phyloP scores from a whole-genome alignment of 2,888 invertebrate species.

The Xylota segnis region DNA sequence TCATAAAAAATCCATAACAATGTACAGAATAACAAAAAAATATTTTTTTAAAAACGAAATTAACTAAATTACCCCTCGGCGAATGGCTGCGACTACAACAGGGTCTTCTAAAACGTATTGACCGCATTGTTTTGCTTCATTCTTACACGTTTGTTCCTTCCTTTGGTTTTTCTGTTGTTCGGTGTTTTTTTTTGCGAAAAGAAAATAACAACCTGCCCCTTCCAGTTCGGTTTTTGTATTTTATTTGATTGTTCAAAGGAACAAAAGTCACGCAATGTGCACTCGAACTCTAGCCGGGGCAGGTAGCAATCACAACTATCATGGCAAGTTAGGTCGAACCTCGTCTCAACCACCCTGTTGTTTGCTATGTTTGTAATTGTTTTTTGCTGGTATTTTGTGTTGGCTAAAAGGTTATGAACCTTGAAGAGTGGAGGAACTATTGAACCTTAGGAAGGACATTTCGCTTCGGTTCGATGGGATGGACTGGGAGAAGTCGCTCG shows the following conservation, averaged over 20 bases:
- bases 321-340: no score
- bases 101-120: slow-evolving; percentile 62
- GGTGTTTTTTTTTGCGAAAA: slow-evolving; percentile 48
- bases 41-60: slow-evolving; percentile 34
- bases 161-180: slow-evolving; percentile 16
- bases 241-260: slow-evolving; percentile 64
- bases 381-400: no score
- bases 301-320: no score
- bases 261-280: slow-evolving; percentile 76
- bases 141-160: slow-evolving; percentile 61
- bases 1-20: slow-evolving; percentile 52
- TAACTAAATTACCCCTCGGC: slow-evolving; percentile 55
- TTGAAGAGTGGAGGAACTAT: slow-evolving; percentile 32
- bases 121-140: slow-evolving; percentile 74
- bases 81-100: slow-evolving; percentile 16
- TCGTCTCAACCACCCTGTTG: no score
- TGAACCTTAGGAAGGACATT: slow-evolving; percentile 50
- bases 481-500: no score
- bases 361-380: no score
- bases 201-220: slow-evolving; percentile 33
- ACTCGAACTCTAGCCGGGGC: slow-evolving; percentile 4
- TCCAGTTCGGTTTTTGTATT: slow-evolving; percentile 32
- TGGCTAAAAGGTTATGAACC: no score
- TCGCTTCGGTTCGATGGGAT: no score
- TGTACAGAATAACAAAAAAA: slow-evolving; percentile 53